phyloP scores from a whole-genome alignment of 92 coral and sea anemone species.

The Parazoanthus darwini region DNA sequence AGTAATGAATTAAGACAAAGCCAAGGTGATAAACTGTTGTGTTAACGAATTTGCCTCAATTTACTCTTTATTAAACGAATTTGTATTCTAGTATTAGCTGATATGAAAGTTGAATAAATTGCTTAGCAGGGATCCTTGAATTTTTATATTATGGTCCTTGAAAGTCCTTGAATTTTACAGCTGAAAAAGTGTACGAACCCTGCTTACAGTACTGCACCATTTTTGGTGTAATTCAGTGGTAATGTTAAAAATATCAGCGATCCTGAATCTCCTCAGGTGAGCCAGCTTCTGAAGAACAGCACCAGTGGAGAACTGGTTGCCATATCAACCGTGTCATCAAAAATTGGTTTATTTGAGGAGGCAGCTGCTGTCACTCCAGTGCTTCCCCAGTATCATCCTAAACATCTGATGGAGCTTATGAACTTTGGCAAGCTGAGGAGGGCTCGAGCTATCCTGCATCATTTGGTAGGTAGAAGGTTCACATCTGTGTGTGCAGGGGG shows the following conservation, averaged over 20 bases:
- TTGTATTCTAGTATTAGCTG: too few relatives aligned
- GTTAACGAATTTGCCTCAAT: too few relatives aligned
- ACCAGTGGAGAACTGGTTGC: conserved; percentile 74
- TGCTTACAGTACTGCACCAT: background rate
- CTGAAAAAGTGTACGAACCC: too few relatives aligned
- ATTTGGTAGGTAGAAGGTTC: conserved; percentile 67
- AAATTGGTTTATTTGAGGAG: conserved; percentile 92
- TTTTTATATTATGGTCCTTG: too few relatives aligned
- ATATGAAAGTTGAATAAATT: too few relatives aligned
- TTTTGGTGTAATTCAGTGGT: too few relatives aligned
- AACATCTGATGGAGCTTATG: conserved; percentile 96
- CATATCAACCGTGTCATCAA: conserved; percentile 59
- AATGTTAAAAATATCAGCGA: too few relatives aligned
- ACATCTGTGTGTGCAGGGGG: background rate
- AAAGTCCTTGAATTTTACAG: too few relatives aligned
- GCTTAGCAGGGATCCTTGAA: too few relatives aligned
- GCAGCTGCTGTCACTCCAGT: conserved; percentile 90
- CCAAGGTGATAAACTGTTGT: too few relatives aligned
- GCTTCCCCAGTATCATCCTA: conserved; percentile 97
- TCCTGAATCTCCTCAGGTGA: background rate
- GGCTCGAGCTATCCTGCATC: conserved; percentile 91
- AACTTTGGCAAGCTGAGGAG: conserved; percentile 95
- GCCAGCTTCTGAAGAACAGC: conserved; percentile 38
- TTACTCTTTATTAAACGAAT: too few relatives aligned
- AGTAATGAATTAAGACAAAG: too few relatives aligned